Evolutionary conservation across 2,888 invertebrate species (phyloP), one percentile per base, ranked within the genome.

Genomic region (Phania funesta): DNA sequence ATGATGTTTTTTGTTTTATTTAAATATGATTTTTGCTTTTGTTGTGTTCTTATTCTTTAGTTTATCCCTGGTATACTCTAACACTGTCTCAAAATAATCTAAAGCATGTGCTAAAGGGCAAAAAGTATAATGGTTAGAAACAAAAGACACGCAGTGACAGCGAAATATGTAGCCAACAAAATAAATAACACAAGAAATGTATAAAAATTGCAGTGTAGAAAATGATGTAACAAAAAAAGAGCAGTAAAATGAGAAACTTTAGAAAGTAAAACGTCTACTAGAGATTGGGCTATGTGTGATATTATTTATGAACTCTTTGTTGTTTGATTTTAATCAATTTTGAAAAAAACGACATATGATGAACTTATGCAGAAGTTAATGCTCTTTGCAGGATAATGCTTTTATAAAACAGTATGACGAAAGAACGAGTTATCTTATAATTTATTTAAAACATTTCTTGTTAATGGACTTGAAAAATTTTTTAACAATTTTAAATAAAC

Each of bases 91-190:
- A 46, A 24, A 70, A 64, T 68, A 78, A 82, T 78, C 54, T 73
- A 46, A 60, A 78, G 78, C 82, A 82, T 74, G 78, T 82, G 82
- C 82, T 52, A 65, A 64, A 70, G 82, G 78, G 82, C 78, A 78
- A 52, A 78, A 70, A 60, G 68, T n/a, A 82, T 70, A 75, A 82
- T 68, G 74, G 64, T 58, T 29, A 50, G 50, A 74, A 78, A 35
- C 54, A 80, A 68, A n/a, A 67, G 32, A 38, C 46, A 71, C 20
- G 54, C 56, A 52, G 70, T 54, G 60, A 48, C 65, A 76, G 54
- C 50, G 67, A 60, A 41, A 52, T 56, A 29, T 26, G 24, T 11
- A 65, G 4, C 35, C n/a, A 75, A 52, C 20, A 62, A 54, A 24
- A 68, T 2, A 16, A 26, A 60, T 9, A 6, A 32, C 52, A 50